Percentiles rank a stretch among this genome's conserved stretches.
These are phyloP conservation scores for Drosophila atripex DNA, from an alignment of 2,888 invertebrate species.

Conservation along the genomic window DNA sequence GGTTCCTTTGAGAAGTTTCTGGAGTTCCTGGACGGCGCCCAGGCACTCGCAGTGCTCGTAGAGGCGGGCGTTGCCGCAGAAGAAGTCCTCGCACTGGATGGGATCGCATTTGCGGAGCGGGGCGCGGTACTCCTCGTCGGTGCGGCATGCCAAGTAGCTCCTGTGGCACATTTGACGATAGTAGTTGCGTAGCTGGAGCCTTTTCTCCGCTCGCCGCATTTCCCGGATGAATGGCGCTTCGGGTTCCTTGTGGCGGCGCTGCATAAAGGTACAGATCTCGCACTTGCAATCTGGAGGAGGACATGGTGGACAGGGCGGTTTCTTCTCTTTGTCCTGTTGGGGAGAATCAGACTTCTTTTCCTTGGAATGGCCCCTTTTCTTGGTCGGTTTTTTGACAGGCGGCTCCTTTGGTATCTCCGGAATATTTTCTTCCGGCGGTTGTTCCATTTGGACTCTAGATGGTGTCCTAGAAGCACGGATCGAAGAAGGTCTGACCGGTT, in stretches of 20 bases:
- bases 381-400: not conserved
- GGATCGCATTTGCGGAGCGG: slow-evolving; percentile 42
- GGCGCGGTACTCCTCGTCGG: not conserved
- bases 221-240: slow-evolving; percentile 39
- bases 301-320: not conserved
- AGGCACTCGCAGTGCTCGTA: slow-evolving; percentile 52
- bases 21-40: slow-evolving; percentile 38
- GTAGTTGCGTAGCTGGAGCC: slow-evolving; percentile 25
- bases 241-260: slow-evolving; percentile 6
- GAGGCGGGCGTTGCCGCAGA: slow-evolving; percentile 41
- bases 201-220: slow-evolving; percentile 29
- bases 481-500: too few species aligned
- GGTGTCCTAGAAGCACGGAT: too few species aligned
- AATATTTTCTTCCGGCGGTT: not conserved
- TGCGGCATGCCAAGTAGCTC: slow-evolving; percentile 1
- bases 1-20: slow-evolving; percentile 18
- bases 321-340: not conserved
- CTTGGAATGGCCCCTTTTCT: not conserved
- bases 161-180: slow-evolving; percentile 21
- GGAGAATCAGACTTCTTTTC: not conserved
- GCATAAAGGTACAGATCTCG: slow-evolving; percentile 23
- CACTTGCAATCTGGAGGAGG: slow-evolving; percentile 31
- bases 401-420: too few species aligned
- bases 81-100: slow-evolving; percentile 32
- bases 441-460: too few species aligned